Evolutionary conservation across 2,888 invertebrate species (phyloP), one percentile per base, ranked within the genome.

Genomic region (Oligia latruncula): DNA sequence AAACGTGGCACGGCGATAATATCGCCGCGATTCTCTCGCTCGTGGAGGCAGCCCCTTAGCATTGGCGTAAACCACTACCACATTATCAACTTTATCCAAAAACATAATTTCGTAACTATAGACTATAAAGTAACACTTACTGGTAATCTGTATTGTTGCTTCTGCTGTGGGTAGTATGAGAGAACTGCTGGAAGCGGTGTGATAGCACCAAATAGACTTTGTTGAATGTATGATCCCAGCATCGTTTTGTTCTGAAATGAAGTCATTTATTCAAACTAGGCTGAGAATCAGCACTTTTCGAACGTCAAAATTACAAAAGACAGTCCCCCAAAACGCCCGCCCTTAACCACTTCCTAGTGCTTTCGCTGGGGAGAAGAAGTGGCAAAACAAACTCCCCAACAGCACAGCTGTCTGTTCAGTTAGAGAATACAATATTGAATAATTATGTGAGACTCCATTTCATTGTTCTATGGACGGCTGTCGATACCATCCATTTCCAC

Each of bases 201-300:
- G 80, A 94, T 94, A 23, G 95, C 93, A 76, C 97, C 96, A 71
- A 96, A 96, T 87, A 97, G 91, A 90, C 97, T 97, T 87, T 97
- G 97, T 82, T 97, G 97, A 40, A 97, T 94, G 84, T 94, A 97
- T 15, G 97, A 97, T 15, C 97, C 96, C 71, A 97, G 90, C 97
- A 97, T 97, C 0, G 97, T 97, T 89, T 95, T 96, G 86, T 96
- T 96, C 97, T 97, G 94, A 80, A 88, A 71, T 62, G 0, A 71
- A 35, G 35, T 35, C 35, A 35, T 35, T 35, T 35, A 35, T 3
- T 35, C 35, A 35, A 35, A 35, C 35, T 35, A 35, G 35, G 35
- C 35, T 35, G 35, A 35, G 35, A 35, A 35, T 35, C 35, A 35
- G 35, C 35, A 35, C 35, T 35, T 35, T 35, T 35, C 35, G 35